Evolutionary conservation across 2,113 vertebrate species (phyloP).

Genomic region (Typhlomys cinereus): DNA sequence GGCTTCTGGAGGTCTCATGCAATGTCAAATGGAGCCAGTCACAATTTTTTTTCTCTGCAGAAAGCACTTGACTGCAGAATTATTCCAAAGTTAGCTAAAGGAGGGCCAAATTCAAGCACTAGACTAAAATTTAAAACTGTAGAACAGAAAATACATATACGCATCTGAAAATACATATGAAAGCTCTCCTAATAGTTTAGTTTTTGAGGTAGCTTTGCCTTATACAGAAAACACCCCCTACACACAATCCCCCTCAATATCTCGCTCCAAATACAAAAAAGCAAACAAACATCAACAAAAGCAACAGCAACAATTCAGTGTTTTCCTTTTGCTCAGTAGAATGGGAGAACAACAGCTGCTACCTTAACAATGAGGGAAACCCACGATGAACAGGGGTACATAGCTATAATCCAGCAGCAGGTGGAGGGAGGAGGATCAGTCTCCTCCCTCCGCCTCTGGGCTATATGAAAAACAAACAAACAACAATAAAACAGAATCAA

Average conservation of each 20-base stretch:
- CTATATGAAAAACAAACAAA: too few relatives aligned
- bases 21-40: background rate
- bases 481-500: background rate
- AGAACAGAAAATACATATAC: background rate
- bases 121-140: background rate
- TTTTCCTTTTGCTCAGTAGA: background rate
- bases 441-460: too few relatives aligned
- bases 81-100: background rate
- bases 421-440: background rate
- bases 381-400: background rate
- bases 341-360: background rate
- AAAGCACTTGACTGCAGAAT: background rate
- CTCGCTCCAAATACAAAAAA: background rate
- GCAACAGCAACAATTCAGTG: background rate
- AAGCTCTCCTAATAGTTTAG: background rate
- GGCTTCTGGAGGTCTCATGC: background rate
- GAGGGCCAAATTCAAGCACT: background rate
- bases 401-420: background rate
- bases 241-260: background rate
- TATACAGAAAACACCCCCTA: background rate
- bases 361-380: constrained; percentile 32
- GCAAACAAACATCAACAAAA: background rate
- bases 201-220: constrained; percentile 13
- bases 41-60: background rate
- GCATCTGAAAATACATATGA: background rate